Percentiles rank a stretch among this genome's conserved stretches.
phyloP scores from a whole-genome alignment of 2,797 vertebrate species.

The Falco concolor region DNA sequence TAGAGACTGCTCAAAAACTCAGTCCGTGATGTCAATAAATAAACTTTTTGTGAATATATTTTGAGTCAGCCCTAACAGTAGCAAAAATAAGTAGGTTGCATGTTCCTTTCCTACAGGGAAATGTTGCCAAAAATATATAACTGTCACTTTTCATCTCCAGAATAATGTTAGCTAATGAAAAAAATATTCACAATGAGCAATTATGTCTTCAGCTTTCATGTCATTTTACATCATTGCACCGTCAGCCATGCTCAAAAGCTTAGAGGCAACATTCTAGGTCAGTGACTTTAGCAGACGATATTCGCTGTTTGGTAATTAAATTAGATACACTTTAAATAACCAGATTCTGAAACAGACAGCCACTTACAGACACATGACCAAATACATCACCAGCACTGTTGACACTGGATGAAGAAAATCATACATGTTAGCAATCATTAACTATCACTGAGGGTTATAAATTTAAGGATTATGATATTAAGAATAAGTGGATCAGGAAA shows the following conservation, averaged over 20 bases:
- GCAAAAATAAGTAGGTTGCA: conserved; percentile 53
- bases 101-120: conserved; percentile 61
- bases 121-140: conserved; percentile 56
- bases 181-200: conserved; percentile 60
- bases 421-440: conserved; percentile 16
- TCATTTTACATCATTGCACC: conserved; percentile 64
- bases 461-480: conserved; percentile 45
- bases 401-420: conserved; percentile 3
- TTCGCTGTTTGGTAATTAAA: conserved; percentile 64
- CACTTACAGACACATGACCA: neutral
- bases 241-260: conserved; percentile 55
- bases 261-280: conserved; percentile 68
- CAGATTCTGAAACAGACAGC: conserved; percentile 42
- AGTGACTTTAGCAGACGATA: conserved; percentile 59
- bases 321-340: conserved; percentile 65
- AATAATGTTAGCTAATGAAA: conserved; percentile 53
- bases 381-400: neutral
- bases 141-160: conserved; percentile 61
- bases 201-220: conserved; percentile 68
- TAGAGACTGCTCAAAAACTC: conserved; percentile 14
- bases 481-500: conserved; percentile 52
- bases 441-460: conserved; percentile 42
- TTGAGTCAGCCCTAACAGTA: conserved; percentile 39
- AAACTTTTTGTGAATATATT: conserved; percentile 48
- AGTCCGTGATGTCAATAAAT: conserved; percentile 51